Evolutionary conservation across 2,113 vertebrate genomes (phyloP), one percentile per base, ranked within the genome.

Genomic region (Dunckerocampus dactyliophorus): DNA sequence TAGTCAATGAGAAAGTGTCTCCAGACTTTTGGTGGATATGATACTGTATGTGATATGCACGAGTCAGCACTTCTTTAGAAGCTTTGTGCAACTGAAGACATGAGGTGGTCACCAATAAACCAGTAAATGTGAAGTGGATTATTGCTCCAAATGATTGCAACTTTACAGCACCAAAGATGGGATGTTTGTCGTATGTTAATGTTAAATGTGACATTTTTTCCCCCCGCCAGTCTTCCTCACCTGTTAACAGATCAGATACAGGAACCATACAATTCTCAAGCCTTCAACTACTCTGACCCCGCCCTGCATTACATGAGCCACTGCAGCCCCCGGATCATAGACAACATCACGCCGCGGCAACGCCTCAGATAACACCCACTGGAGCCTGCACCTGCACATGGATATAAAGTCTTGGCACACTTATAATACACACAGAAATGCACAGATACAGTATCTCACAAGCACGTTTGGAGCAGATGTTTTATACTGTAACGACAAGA

Each of bases 301-400:
- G 75, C 89, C 15, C 81, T 90, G 53, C 87, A 87, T 9, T 93
- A 93, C 80, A 83, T 76, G 1, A 88, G 77, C 59, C 92, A 93
- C 85, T 72, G 75, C 73, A 89, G 89, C 67, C 90, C 91, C 2
- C 82, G 88, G 50, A 63, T 87, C 66, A 72, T 89, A 43, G 86
- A 89, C 72, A 63, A 76, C 75, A 54, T 86, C 67, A 56, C 63
- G 14, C 77, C 82, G 42, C 65, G 71, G 37, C 86, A 80, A n/a
- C 73, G 50, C 22, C 9, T 22, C 51, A 64, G 77, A 84, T 88
- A 85, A 59, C 62, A 46, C 51, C 3, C 2, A 22, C 12, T 48
- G 31, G 9, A 64, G 64, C 42, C 1, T 45, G 47, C 51, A 56
- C 24, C 19, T 47, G 20, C 20, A 49, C 19, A 59, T 28, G 46